phyloP scores from a whole-genome alignment of 2,797 vertebrate species.

The Adrianichthys oophorus region DNA sequence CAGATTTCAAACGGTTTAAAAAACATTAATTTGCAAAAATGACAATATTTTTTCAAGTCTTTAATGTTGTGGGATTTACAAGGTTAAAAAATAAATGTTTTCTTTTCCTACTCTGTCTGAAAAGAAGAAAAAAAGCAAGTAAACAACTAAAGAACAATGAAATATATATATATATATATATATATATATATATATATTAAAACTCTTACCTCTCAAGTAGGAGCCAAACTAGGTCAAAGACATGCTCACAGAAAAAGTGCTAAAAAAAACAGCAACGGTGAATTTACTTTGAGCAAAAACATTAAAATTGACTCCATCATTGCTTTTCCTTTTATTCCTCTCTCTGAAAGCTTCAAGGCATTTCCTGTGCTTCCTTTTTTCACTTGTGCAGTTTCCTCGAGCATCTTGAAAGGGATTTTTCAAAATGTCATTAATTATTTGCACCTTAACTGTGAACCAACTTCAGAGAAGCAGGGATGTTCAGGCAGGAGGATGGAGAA shows the following conservation, averaged over 20 bases:
- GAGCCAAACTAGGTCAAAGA: slow-evolving; percentile 37
- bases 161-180: too few species aligned
- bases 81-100: too few species aligned
- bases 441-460: slow-evolving; percentile 44
- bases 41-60: too few species aligned
- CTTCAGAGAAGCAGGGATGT: slow-evolving; percentile 10
- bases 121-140: too few species aligned
- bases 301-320: neutral
- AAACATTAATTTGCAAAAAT: too few species aligned
- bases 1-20: too few species aligned
- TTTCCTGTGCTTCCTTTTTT: slow-evolving; percentile 28
- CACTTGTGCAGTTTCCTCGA: slow-evolving; percentile 37
- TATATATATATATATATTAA: too few species aligned
- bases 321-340: slow-evolving; percentile 7
- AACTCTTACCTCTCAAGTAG: neutral
- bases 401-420: slow-evolving; percentile 57
- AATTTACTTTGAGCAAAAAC: too few species aligned
- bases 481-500: too few species aligned
- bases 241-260: slow-evolving; percentile 2
- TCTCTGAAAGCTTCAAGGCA: slow-evolving; percentile 26
- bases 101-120: too few species aligned
- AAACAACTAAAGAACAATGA: too few species aligned
- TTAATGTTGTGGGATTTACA: too few species aligned
- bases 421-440: slow-evolving; percentile 62
- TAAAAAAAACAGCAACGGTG: neutral